phyloP scores from a whole-genome alignment of 2,797 vertebrate species.

The Parauchenoglanis ngamensis region DNA sequence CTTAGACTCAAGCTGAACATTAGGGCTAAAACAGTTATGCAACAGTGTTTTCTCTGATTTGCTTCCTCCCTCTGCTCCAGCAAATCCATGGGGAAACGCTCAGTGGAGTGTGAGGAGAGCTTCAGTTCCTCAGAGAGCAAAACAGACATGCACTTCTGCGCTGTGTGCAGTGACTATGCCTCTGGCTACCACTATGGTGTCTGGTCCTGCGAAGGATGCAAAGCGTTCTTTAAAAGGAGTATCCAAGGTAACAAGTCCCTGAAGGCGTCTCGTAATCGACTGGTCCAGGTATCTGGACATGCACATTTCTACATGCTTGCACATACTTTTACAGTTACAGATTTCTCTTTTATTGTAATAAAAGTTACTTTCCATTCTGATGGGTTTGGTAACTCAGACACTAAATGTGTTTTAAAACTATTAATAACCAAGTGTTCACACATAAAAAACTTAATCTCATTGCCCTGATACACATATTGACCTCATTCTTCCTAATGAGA shows the following conservation, averaged over 20 bases:
- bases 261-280: not conserved
- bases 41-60: not conserved
- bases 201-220: slow-evolving; percentile 98
- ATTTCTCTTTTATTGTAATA: not conserved
- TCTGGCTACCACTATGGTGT: slow-evolving; percentile 98
- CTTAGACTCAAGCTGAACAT: not conserved
- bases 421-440: not conserved
- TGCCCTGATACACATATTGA: slow-evolving; percentile 10
- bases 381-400: not conserved
- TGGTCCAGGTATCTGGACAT: not conserved
- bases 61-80: slow-evolving; percentile 55
- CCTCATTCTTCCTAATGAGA: slow-evolving; percentile 14
- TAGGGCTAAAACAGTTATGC: not conserved
- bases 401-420: not conserved
- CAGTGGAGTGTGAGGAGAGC: slow-evolving; percentile 69
- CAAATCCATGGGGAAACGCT: slow-evolving; percentile 63
- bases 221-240: slow-evolving; percentile 99
- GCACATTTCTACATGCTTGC: not conserved
- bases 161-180: slow-evolving; percentile 94
- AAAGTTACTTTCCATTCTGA: not conserved
- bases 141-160: slow-evolving; percentile 90
- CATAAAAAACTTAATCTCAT: not conserved
- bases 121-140: slow-evolving; percentile 75
- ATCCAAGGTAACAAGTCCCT: slow-evolving; percentile 86
- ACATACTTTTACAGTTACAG: not conserved